Base-by-base conservation (phyloP, 2,888 invertebrate species). In the Tribolium freemani region DNA sequence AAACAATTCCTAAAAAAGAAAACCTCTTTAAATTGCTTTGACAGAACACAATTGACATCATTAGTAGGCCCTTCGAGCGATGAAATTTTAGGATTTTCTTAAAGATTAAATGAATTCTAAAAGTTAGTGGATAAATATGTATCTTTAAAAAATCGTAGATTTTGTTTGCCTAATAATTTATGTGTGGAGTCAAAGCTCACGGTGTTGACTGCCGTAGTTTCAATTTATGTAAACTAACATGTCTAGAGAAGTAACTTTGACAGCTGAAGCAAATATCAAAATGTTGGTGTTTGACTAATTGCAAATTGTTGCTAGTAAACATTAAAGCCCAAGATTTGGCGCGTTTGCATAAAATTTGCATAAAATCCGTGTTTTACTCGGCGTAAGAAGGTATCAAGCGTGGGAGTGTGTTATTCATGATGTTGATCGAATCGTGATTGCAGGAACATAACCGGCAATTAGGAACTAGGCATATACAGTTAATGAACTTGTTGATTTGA, bases 401-500 rank as follows among this genome's bases (percentile, higher is more conserved):
- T 63, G 50, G 63, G 31, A 26, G 63, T 63, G 60, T 26, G 31
- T 63, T 63, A 63, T 63, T 63, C 48, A 48, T 51, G 38, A 30
- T 51, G 63, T 51, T 51, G 63, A 63, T 51, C 63, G 38, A 50
- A 63, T 48, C 26, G 30, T 51, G 31, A 63, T 63, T 38, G 10
- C 11, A 8, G 63, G n/a, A 44, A 20, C 45, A 58, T 46, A 60
- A 60, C 60, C 48, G 46, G 48, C 63, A 63, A 63, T 63, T 63
- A 63, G 48, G 20, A 13, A 63, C 31, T 63, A 54, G 54, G 54
- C 54, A 54, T 63, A 51, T 60, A 63, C 63, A 63, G 30, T 63
- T 63, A 63, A 63, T 63, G 51, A 63, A 63, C 50, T 50, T 63
- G 63, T 63, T 63, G 63, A 63, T 63, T 63, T 44, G 21, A 45